A percentile compares a stretch with the other conserved stretches of the same genome.
Conservation (phyloP, 2,888 invertebrate genomes). For the Auanema freiburgensis region DNA sequence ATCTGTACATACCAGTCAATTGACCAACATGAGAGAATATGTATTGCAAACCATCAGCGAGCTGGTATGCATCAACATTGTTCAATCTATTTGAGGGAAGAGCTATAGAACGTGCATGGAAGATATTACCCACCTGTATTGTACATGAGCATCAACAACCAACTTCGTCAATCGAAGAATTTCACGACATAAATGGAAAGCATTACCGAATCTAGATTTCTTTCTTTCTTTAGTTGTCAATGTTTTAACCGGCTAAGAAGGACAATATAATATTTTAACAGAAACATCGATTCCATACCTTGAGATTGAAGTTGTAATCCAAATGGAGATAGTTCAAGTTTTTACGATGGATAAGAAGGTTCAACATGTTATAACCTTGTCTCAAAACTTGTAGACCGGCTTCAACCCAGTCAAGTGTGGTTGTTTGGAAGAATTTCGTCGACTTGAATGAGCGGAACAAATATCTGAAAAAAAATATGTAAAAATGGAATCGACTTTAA, state of each 20-base stretch:
- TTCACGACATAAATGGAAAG: slow-evolving; percentile 98
- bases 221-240: slow-evolving; percentile 98
- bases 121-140: slow-evolving; percentile 75
- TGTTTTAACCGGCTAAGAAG: slow-evolving; percentile 83
- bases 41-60: slow-evolving; percentile 96
- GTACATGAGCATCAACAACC: slow-evolving; percentile 98
- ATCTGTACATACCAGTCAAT: slow-evolving; percentile 96
- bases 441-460: slow-evolving; percentile 98
- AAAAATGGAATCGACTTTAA: no score
- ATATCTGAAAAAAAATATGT: slow-evolving; percentile 71
- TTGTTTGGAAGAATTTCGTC: slow-evolving; percentile 99
- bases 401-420: slow-evolving; percentile 99
- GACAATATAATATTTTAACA: neutral
- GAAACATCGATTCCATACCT: slow-evolving; percentile 65
- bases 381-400: slow-evolving; percentile 91
- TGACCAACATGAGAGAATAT: slow-evolving; percentile 99
- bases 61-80: slow-evolving; percentile 96
- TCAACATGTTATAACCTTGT: slow-evolving; percentile 99
- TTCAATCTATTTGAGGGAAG: slow-evolving; percentile 72
- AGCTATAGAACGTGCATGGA: neutral
- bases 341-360: slow-evolving; percentile 95
- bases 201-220: slow-evolving; percentile 80
- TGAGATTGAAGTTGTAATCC: slow-evolving; percentile 99
- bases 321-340: slow-evolving; percentile 98
- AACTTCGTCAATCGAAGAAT: slow-evolving; percentile 96